Evolutionary conservation across 2,113 vertebrate species (phyloP), one percentile per base, ranked within the genome.

Genomic region (Nymphicus hollandicus): DNA sequence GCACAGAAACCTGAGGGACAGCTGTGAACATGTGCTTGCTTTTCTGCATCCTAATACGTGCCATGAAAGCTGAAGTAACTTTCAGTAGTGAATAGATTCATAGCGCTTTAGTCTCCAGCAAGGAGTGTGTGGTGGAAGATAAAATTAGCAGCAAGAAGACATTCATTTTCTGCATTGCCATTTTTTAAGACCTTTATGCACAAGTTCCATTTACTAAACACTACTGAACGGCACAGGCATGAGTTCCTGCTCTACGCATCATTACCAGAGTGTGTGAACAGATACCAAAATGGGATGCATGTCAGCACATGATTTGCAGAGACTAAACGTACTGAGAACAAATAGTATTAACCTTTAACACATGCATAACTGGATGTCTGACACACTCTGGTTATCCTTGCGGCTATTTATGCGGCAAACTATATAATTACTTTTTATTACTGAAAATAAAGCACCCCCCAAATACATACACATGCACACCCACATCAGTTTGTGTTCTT

Each of bases 351-450:
- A 93, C 95, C 93, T 95, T 91, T 95, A 79, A 89, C 96, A 93
- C 95, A 90, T 52, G 91, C 88, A 91, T 95, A 96, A 97, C 97
- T 95, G 96, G 96, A 88, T 97, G 95, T 86, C 96, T 97, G 95
- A 97, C 81, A 97, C 92, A 94, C 83, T 84, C 86, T 33, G 94
- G 83, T 92, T 96, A 96, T 95, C 93, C 97, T 96, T 66, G 27
- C 10, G 85, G 96, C 95, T 97, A 97, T 90, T 98, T 97, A 94
- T 94, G 95, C 78, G 91, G 84, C 86, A 83, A 92, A 86, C 80
- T 93, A 53, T 92, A 68, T 96, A 98, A 98, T 98, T 97, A 97
- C 56, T 97, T 97, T 97, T 97, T 97, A 97, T 98, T 97, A 95
- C 81, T 81, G 78, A 91, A 96, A 96, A 96, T 87, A 95, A 90